These are phyloP conservation scores for Galagoides demidoff DNA, from an alignment of 2,797 vertebrate genomes.

Conservation along the genomic window DNA sequence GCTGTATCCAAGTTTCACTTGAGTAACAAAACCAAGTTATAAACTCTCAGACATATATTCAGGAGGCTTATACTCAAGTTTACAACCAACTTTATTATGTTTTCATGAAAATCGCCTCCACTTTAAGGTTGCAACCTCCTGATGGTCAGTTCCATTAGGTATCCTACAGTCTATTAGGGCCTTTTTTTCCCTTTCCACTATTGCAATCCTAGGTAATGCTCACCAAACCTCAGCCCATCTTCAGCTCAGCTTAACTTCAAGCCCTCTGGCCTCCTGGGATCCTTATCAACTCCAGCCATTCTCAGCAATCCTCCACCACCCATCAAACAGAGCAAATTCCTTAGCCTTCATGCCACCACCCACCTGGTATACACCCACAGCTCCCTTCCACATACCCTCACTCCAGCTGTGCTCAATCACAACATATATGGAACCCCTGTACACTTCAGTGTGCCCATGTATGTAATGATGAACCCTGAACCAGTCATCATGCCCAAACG, in stretches of 20 bases:
- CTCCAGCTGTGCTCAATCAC: not conserved
- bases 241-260: not conserved
- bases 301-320: not conserved
- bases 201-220: not conserved
- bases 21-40: not conserved
- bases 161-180: not conserved
- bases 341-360: not conserved
- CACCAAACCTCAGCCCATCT: not conserved
- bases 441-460: accelerated
- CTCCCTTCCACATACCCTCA: not conserved
- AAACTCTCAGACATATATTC: not conserved
- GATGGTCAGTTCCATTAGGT: too few species aligned
- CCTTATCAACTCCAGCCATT: not conserved
- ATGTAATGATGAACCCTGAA: not conserved
- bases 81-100: not conserved
- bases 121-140: not conserved
- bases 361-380: not conserved
- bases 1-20: not conserved
- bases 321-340: not conserved
- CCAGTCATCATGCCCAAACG: not conserved
- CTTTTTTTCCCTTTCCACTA: not conserved
- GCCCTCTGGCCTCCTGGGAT: not conserved
- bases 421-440: too few species aligned
- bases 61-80: not conserved
- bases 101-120: not conserved